Evolutionary conservation across 2,888 invertebrate genomes (phyloP).

Genomic region (Chrysolina americana): DNA sequence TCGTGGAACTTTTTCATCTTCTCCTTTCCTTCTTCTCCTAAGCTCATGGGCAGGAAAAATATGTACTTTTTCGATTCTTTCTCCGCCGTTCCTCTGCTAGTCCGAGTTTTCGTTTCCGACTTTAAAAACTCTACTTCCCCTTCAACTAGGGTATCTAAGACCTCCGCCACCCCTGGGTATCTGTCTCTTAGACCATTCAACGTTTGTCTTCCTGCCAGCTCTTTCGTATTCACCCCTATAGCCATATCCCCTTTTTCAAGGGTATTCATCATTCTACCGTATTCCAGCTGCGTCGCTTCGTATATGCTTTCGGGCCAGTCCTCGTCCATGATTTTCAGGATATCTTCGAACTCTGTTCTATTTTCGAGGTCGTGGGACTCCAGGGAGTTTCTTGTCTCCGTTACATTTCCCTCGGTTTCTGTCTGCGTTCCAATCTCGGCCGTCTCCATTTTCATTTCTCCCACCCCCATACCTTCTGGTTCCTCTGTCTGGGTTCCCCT

Average conservation of each 20-base stretch:
- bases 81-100: not conserved
- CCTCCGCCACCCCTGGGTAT: not conserved
- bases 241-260: not conserved
- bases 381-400: not conserved
- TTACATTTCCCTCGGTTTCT: not conserved
- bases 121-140: not conserved
- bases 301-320: not conserved
- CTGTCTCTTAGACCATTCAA: not conserved
- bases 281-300: not conserved
- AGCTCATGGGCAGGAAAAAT: not conserved
- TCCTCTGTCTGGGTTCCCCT: not conserved
- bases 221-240: not conserved
- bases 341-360: not conserved
- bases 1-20: not conserved
- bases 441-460: not conserved
- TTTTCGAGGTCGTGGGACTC: not conserved
- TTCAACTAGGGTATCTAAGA: not conserved
- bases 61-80: not conserved
- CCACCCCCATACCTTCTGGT: not conserved
- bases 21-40: not conserved
- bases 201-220: not conserved
- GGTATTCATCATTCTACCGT: not conserved
- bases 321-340: not conserved
- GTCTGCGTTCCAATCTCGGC: not conserved
- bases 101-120: not conserved